Percentiles rank a stretch among this genome's conserved stretches.
phyloP scores from a whole-genome alignment of 2,888 invertebrate species.

The Elegia similella region DNA sequence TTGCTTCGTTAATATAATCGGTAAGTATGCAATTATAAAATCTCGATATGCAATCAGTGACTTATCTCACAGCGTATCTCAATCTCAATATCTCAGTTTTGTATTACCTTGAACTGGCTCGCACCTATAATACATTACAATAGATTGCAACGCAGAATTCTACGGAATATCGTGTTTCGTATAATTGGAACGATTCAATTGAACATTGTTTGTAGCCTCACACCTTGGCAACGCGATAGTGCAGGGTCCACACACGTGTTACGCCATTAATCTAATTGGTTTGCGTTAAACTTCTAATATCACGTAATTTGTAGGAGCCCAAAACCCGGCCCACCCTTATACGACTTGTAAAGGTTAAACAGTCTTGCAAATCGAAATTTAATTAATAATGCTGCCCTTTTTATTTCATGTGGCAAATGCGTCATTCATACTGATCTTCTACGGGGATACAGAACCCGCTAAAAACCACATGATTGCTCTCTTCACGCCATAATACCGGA shows the following conservation, averaged over 20 bases:
- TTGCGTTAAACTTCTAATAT: slow-evolving; percentile 9
- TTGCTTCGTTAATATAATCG: neutral
- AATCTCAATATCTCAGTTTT: slow-evolving; percentile 10
- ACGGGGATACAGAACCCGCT: no score
- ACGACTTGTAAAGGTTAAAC: neutral
- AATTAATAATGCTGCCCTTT: neutral
- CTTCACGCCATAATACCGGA: no score
- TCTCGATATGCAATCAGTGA: neutral
- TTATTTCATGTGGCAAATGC: no score
- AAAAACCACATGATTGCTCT: no score
- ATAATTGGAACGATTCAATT: slow-evolving; percentile 17
- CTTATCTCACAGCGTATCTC: slow-evolving; percentile 7
- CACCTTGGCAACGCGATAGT: slow-evolving; percentile 39
- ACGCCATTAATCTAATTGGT: slow-evolving; percentile 15
- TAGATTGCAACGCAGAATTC: slow-evolving; percentile 43
- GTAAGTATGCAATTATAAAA: slow-evolving; percentile 8
- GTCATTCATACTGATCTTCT: no score
- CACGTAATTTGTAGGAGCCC: neutral
- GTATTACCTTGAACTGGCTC: slow-evolving; percentile 7
- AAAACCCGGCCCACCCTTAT: neutral
- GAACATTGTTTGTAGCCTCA: slow-evolving; percentile 40
- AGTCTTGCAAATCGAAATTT: neutral
- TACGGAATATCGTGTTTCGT: slow-evolving; percentile 39
- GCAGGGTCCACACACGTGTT: slow-evolving; percentile 1
- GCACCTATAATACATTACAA: slow-evolving; percentile 34